A percentile compares a stretch with the other conserved stretches of the same genome.
phyloP scores from a whole-genome alignment of 2,113 vertebrate species.

The Hyperoodon ampullatus region DNA sequence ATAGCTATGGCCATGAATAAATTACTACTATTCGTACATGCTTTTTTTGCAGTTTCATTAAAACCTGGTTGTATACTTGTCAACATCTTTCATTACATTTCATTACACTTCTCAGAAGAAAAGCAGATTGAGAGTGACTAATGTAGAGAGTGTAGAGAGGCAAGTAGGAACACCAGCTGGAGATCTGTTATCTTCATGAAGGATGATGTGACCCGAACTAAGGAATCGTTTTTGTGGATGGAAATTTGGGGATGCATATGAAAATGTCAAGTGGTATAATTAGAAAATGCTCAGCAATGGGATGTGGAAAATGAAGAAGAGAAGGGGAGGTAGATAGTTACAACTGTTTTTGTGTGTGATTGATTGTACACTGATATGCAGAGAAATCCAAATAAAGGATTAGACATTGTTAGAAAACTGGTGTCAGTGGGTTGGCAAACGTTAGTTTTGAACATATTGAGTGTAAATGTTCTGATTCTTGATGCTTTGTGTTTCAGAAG shows the following conservation, averaged over 20 bases:
- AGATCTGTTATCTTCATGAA: background rate
- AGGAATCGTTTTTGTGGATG: background rate
- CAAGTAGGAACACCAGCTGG: background rate
- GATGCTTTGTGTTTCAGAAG: background rate
- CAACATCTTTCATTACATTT: background rate
- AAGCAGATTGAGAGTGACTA: background rate
- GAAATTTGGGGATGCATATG: background rate
- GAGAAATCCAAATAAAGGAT: background rate
- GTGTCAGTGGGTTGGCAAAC: background rate
- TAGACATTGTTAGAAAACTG: background rate
- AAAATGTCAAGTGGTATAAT: background rate
- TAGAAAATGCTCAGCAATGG: background rate
- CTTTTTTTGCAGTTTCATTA: background rate
- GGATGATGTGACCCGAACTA: background rate
- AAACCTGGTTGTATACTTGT: background rate
- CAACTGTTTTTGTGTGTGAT: background rate
- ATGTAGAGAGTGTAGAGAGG: background rate
- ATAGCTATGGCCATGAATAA: background rate
- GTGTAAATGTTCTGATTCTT: background rate
- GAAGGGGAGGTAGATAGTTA: background rate
- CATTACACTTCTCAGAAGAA: background rate
- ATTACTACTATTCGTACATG: background rate
- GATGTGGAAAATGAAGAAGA: background rate
- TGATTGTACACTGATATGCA: background rate
- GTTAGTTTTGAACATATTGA: background rate